Evolutionary conservation across 2,113 vertebrate genomes (phyloP), one percentile per base, ranked within the genome.

Genomic region (Etheostoma cragini): DNA sequence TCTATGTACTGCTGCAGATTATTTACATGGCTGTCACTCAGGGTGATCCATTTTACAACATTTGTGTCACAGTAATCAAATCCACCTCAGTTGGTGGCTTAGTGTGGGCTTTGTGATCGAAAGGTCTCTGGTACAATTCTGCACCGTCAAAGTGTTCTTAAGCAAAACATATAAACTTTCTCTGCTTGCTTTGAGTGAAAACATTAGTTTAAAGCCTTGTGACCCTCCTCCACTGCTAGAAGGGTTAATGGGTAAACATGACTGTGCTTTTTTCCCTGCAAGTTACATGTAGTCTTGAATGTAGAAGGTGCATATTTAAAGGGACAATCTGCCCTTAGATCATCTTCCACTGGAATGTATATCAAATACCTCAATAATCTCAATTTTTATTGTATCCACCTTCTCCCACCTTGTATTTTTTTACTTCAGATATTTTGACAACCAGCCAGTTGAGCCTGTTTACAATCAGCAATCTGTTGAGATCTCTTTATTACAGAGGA

Each of bases 1-100:
- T 78, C 8, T 30, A 38, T 56, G 67, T 26, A 33, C 67, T 57
- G 64, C 73, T 53, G 58, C 60, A 65, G 71, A 52, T 63, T 13
- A 56, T 79, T 64, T 42, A 22, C 56, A 68, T 30, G 53, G 30
- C 68, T 64, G 50, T 64, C 38, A 50, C 53, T 45, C n/a, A 50
- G 38, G 24, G 19, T 68, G 70, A 60, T 52, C 72, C 53, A 45
- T 60, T 56, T 70, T 45, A 47, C 19, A 67, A 30, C 45, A 54
- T 46, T 49, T 50, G 42, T 74, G 5, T 63, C 19, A 47, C 47
- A 35, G 12, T 56, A 78, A 21, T 30, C 57, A 17, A 83, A 74
- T 63, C 38, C 6, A 5, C 49, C 35, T 62, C 47, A 12, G 71
- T 5, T 15, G 47, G 49, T 33, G 64, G 7, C 24, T 61, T 15